phyloP scores from a whole-genome alignment of 2,797 vertebrate species.

The Brachymystax lenok region DNA sequence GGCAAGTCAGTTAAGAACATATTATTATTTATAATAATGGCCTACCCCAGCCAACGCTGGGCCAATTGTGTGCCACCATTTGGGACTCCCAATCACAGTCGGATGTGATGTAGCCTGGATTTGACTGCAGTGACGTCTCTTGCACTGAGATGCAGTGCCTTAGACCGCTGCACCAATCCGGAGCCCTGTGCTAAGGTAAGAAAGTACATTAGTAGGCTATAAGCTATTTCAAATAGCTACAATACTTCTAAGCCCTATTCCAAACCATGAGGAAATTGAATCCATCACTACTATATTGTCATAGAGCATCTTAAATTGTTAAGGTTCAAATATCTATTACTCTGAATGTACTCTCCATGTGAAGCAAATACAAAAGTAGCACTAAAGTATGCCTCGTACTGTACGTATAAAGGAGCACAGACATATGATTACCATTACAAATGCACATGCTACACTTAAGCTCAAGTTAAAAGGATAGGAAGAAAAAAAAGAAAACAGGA shows the following conservation, averaged over 20 bases:
- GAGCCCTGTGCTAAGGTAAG: neutral
- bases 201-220: neutral
- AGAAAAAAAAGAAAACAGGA: constrained; percentile 47
- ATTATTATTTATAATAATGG: too few relatives aligned
- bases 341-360: neutral
- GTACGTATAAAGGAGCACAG: constrained; percentile 32
- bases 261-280: neutral
- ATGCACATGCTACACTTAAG: constrained; percentile 58
- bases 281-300: neutral
- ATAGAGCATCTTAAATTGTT: neutral
- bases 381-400: constrained; percentile 18
- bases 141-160: too few relatives aligned
- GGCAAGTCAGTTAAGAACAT: neutral
- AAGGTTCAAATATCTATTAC: constrained; percentile 2
- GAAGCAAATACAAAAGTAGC: constrained; percentile 1
- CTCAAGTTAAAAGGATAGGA: constrained; percentile 54
- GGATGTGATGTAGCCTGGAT: too few relatives aligned
- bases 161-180: too few relatives aligned
- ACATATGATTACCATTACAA: constrained; percentile 54
- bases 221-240: neutral
- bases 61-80: too few relatives aligned
- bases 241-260: neutral
- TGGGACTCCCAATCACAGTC: too few relatives aligned
- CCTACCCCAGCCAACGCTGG: too few relatives aligned
- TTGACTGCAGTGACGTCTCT: too few relatives aligned